A percentile compares a stretch with the other conserved stretches of the same genome.
phyloP scores from a whole-genome alignment of 2,888 invertebrate genomes.

The Volucella zonaria region DNA sequence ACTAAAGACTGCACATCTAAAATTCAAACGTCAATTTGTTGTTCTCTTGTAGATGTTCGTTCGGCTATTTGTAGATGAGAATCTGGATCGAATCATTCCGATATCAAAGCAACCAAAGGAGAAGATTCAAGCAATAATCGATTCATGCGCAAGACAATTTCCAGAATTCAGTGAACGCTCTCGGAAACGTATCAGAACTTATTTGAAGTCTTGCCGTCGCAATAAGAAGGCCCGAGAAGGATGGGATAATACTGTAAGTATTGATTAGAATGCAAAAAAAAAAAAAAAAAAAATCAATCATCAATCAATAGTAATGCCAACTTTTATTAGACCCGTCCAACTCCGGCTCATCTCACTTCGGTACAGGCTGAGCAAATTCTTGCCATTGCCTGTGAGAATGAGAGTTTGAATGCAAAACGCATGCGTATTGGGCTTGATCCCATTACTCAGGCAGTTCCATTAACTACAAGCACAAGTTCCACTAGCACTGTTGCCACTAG shows the following conservation, averaged over 20 bases:
- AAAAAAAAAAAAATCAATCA: too few species aligned
- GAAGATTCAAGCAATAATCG: conserved; percentile 98
- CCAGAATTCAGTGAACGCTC: conserved; percentile 98
- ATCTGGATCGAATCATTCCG: conserved; percentile 97
- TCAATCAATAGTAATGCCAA: background rate
- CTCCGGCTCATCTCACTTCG: conserved; percentile 97
- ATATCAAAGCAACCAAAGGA: conserved; percentile 99
- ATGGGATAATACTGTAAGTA: conserved; percentile 93
- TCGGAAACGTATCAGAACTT: conserved; percentile 96
- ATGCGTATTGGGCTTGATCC: conserved; percentile 98
- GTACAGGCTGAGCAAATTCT: conserved; percentile 98
- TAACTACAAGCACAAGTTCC: conserved; percentile 80
- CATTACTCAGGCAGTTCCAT: conserved; percentile 93
- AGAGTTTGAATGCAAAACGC: conserved; percentile 97
- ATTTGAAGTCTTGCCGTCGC: conserved; percentile 96
- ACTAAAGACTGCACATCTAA: background rate
- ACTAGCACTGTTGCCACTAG: conserved; percentile 80
- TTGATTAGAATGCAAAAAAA: background rate
- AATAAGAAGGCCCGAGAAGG: conserved; percentile 96
- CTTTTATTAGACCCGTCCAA: conserved; percentile 90
- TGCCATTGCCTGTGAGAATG: conserved; percentile 98
- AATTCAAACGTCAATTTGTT: background rate
- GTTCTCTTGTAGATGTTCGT: conserved; percentile 93
- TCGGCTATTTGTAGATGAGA: conserved; percentile 97
- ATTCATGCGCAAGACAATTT: conserved; percentile 97